phyloP scores from a whole-genome alignment of 2,888 invertebrate species.

The Cosmopolites sordidus region DNA sequence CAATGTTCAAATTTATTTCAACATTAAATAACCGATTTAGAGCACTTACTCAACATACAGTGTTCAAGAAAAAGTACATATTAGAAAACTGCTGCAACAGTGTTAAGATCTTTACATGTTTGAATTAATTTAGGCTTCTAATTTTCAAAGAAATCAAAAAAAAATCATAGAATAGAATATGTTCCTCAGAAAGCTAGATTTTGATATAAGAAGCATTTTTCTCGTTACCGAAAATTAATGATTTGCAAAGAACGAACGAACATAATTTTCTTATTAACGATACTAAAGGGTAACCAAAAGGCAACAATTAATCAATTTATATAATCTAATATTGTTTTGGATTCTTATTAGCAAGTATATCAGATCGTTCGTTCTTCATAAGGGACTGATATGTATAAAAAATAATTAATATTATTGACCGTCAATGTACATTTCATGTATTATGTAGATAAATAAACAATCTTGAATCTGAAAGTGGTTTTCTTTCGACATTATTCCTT shows the following conservation, averaged over 20 bases:
- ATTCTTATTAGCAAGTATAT: not conserved
- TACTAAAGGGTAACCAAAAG: too few species aligned
- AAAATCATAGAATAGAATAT: not conserved
- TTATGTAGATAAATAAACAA: slow-evolving; percentile 23
- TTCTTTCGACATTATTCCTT: slow-evolving; percentile 2
- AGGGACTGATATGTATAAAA: slow-evolving; percentile 37
- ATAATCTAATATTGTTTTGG: not conserved
- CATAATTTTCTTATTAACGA: too few species aligned
- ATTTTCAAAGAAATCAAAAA: not conserved
- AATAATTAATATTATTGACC: slow-evolving; percentile 32
- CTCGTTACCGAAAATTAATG: slow-evolving; percentile 8
- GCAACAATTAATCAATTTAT: too few species aligned
- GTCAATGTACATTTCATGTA: slow-evolving; percentile 42
- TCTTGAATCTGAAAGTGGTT: not conserved
- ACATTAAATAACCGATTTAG: not conserved
- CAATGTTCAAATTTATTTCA: not conserved
- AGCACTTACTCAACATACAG: not conserved
- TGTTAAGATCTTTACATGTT: too few species aligned
- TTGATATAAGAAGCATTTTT: not conserved
- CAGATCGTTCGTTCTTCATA: slow-evolving; percentile 2
- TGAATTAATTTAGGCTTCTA: not conserved
- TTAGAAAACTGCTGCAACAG: too few species aligned
- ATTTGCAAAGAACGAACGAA: not conserved
- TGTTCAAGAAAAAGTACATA: too few species aligned
- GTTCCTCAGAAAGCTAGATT: not conserved